Base-by-base conservation (phyloP, 2,113 vertebrate genomes). In the Caretta caretta region DNA sequence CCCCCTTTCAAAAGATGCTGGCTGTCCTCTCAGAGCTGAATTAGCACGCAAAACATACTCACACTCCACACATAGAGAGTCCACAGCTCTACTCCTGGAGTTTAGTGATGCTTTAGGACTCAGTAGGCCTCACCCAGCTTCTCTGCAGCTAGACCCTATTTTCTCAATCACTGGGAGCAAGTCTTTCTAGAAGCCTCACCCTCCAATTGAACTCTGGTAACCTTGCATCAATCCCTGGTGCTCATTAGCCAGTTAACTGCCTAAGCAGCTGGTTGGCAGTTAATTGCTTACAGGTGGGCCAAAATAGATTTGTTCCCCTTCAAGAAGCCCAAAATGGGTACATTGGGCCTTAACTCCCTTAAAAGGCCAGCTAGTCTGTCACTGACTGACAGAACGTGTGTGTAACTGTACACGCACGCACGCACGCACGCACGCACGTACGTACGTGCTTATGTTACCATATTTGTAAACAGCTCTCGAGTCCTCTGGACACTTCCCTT, bases 371-470 rank as follows among this genome's bases (percentile, higher is more conserved):
- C 35, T 17, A 69, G 8, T 4, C 8, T 17, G 16, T 65, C 62
- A 35, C 13, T 65, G 13, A n/a, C 31, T 17, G 35, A 69, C 13
- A 93, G 22, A 62, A 46, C 6, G 2, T 4, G 17, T 5, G 16
- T 6, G 12, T 1, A 4, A 80, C 57, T 80, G 35, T 3, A 62
- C 13, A 16, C 7, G 22, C 0, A 0, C 9, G 65, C 16, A 35
- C 8, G 35, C 80, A 11, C 48, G 42, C 42, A n/a, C n/a, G n/a
- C n/a, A n/a, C n/a, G n/a, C n/a, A n/a, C n/a, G n/a, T n/a, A n/a
- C n/a, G n/a, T 5, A 42, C 42, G 42, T 27, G 12, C 13, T 29
- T 31, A 14, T 62, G 13, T 65, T 19, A n/a, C 31, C 16, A 20
- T n/a, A 7, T 9, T 8, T 35, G 62, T 17, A 69, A 35, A n/a